Conservation (phyloP, 1,140 invertebrate species). For the Liolophura sinensis region DNA sequence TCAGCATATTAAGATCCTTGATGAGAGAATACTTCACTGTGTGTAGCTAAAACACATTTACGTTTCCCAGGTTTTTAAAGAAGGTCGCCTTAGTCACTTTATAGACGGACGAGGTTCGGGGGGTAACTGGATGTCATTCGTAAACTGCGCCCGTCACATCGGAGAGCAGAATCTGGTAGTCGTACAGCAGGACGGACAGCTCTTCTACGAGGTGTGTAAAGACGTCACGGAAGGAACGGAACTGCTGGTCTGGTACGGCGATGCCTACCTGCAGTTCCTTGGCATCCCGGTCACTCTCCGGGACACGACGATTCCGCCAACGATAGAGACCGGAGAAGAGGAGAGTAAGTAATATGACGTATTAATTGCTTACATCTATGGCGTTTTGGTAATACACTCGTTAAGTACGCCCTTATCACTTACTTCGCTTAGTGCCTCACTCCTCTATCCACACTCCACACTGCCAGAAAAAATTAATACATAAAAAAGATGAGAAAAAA, state of each 20-base stretch:
- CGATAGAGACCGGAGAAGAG: slow-evolving; percentile 16
- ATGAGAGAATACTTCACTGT: no score
- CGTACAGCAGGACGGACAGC: slow-evolving; percentile 44
- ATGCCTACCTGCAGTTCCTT: slow-evolving; percentile 55
- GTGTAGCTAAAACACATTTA: no score
- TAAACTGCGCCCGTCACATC: slow-evolving; percentile 55
- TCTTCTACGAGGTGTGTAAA: slow-evolving; percentile 55
- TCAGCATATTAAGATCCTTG: no score
- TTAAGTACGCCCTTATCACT: no score
- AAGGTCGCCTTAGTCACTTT: slow-evolving; percentile 56
- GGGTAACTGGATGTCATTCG: slow-evolving; percentile 57
- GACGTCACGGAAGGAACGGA: slow-evolving; percentile 52
- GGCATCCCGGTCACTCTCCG: slow-evolving; percentile 54
- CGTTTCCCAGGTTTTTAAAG: slow-evolving; percentile 48
- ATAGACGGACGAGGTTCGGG: slow-evolving; percentile 49
- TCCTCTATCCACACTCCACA: no score
- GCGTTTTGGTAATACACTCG: no score
- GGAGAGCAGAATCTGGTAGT: slow-evolving; percentile 56
- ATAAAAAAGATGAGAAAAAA: no score
- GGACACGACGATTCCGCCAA: slow-evolving; percentile 19
- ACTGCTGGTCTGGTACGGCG: slow-evolving; percentile 58
- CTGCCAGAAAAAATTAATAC: no score
- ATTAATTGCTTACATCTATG: no score
- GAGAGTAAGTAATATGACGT: slow-evolving; percentile 31
- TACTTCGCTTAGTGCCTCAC: no score